Percentiles rank a stretch among this genome's conserved stretches.
phyloP scores from a whole-genome alignment of 1,140 invertebrate genomes.

The Drosophila littoralis region DNA sequence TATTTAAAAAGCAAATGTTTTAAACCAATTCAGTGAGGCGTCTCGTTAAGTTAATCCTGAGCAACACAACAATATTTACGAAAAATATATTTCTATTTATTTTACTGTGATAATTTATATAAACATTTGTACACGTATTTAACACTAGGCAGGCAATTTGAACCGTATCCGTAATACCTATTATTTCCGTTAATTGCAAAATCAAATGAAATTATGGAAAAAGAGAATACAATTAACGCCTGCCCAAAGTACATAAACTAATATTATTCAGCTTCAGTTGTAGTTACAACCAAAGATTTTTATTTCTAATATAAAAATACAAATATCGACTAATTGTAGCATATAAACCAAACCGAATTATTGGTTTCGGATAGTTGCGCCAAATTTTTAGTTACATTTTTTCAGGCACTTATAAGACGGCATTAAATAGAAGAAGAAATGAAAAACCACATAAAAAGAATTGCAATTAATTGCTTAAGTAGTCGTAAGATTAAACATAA shows the following conservation, averaged over 20 bases:
- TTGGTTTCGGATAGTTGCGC: conserved; percentile 50
- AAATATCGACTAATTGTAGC: conserved; percentile 18
- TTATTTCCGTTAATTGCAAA: conserved; percentile 36
- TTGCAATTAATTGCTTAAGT: conserved; percentile 69
- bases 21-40: conserved; percentile 1
- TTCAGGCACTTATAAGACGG: conserved; percentile 42
- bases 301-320: conserved; percentile 52
- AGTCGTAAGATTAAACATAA: conserved; percentile 49
- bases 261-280: conserved; percentile 63
- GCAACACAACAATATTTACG: conserved; percentile 51
- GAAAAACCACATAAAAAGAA: conserved; percentile 17
- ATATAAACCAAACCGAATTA: conserved; percentile 25
- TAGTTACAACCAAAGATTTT: conserved; percentile 78
- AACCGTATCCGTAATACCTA: conserved; percentile 33
- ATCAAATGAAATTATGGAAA: conserved; percentile 25
- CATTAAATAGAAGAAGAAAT: conserved; percentile 11
- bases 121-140: conserved; percentile 51
- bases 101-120: conserved; percentile 81
- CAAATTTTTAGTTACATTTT: conserved; percentile 67
- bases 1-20: conserved; percentile 23
- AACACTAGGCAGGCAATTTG: conserved; percentile 33
- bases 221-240: conserved; percentile 28
- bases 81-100: conserved; percentile 68
- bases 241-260: conserved; percentile 54
- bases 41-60: conserved; percentile 57